Conservation (phyloP, 2,888 invertebrate species). For the Eristalinus sepulchralis region DNA sequence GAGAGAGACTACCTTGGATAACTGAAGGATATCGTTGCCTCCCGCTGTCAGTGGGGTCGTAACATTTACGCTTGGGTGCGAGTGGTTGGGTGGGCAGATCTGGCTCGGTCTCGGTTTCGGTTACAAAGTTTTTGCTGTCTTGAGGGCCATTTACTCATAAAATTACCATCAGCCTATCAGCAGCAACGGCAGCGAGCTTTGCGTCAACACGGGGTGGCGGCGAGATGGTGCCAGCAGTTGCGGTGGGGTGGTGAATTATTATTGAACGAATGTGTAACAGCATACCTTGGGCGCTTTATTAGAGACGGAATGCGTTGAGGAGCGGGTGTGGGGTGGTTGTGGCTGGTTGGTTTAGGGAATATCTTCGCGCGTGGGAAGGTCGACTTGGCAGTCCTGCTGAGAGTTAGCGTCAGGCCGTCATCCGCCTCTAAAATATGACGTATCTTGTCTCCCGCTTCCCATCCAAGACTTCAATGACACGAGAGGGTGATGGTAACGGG, state of each 20-base stretch:
- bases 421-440: slow-evolving; percentile 37
- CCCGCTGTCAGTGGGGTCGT: slow-evolving; percentile 12
- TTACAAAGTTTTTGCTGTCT: slow-evolving; percentile 65
- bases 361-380: slow-evolving; percentile 46
- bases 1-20: slow-evolving; percentile 22
- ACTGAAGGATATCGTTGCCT: slow-evolving; percentile 49
- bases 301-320: slow-evolving; percentile 29
- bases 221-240: no score
- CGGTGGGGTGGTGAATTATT: slow-evolving; percentile 49
- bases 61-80: neutral
- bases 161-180: slow-evolving; percentile 71
- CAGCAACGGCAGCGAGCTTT: slow-evolving; percentile 25
- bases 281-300: slow-evolving; percentile 60
- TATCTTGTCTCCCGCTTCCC: neutral
- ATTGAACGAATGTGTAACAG: slow-evolving; percentile 56
- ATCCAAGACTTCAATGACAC: neutral
- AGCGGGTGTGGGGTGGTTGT: slow-evolving; percentile 12
- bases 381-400: slow-evolving; percentile 47
- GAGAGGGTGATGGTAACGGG: neutral
- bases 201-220: neutral
- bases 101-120: slow-evolving; percentile 37
- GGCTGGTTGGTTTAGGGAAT: slow-evolving; percentile 50
- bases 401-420: slow-evolving; percentile 57
- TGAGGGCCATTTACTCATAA: slow-evolving; percentile 71
- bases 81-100: neutral